A percentile compares a stretch with the other conserved stretches of the same genome.
Evolutionary conservation across 2,113 vertebrate genomes (phyloP).

Genomic region (Accipiter virgatus): DNA sequence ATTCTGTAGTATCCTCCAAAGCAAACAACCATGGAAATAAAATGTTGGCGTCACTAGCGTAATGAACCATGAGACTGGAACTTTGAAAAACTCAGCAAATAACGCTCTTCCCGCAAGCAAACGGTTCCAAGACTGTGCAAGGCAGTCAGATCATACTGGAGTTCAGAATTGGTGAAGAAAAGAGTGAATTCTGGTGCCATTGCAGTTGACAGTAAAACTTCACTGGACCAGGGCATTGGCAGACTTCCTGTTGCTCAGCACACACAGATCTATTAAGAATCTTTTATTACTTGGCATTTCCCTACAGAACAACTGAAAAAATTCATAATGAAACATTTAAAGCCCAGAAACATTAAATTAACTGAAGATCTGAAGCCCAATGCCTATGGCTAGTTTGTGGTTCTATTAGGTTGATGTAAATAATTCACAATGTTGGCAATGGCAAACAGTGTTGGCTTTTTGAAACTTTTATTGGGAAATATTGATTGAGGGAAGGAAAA

Average conservation of each 20-base stretch:
- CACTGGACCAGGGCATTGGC: too few relatives aligned
- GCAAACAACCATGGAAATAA: background rate
- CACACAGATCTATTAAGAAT: background rate
- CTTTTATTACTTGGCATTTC: background rate
- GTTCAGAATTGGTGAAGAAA: background rate
- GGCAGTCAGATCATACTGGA: background rate
- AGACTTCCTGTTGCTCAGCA: background rate
- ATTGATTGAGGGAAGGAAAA: background rate
- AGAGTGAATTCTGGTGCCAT: background rate
- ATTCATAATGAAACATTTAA: background rate
- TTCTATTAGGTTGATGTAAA: background rate
- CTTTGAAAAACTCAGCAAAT: background rate
- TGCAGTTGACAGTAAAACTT: background rate
- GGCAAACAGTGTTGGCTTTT: background rate
- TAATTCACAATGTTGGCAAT: background rate
- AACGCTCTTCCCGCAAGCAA: rapidly evolving
- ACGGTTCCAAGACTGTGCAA: background rate
- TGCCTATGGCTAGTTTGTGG: background rate
- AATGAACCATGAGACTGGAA: background rate
- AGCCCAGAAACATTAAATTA: background rate
- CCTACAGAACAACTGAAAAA: background rate
- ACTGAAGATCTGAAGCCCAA: background rate
- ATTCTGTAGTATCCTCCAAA: background rate
- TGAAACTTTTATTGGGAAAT: background rate
- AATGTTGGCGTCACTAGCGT: rapidly evolving